Percentiles rank a stretch among this genome's conserved stretches.
Evolutionary conservation across 1,140 invertebrate genomes (phyloP).

Genomic region (Meloidogyne hapla): DNA sequence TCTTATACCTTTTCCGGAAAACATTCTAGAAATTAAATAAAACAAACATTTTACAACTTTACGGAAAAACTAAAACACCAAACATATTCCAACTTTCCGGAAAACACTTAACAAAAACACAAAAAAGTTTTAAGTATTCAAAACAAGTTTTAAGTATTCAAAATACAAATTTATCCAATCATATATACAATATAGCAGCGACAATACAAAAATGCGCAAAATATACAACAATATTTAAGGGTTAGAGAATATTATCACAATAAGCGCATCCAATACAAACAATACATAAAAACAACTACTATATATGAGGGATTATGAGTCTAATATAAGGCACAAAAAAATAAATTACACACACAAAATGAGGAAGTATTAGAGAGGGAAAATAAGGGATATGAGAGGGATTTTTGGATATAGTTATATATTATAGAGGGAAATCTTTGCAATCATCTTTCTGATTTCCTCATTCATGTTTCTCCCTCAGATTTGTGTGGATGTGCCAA

Average conservation of each 20-base stretch:
- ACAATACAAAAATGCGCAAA: too few species aligned
- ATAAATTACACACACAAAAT: background rate
- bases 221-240: too few species aligned
- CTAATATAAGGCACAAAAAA: background rate
- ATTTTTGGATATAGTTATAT: background rate
- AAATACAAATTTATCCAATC: background rate
- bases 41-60: too few species aligned
- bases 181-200: background rate
- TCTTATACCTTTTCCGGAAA: too few species aligned
- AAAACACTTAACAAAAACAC: too few species aligned
- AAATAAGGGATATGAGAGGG: background rate
- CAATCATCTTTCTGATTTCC: background rate
- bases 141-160: too few species aligned
- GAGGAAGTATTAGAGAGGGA: background rate
- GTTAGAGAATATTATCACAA: background rate
- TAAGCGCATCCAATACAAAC: background rate
- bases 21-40: too few species aligned
- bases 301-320: background rate
- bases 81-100: too few species aligned
- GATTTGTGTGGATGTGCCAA: background rate
- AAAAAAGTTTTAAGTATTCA: background rate
- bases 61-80: too few species aligned
- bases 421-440: background rate
- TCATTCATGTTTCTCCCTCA: background rate
- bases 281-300: background rate